Conservation (phyloP, 2,113 vertebrate species). For the Plectropomus leopardus region DNA sequence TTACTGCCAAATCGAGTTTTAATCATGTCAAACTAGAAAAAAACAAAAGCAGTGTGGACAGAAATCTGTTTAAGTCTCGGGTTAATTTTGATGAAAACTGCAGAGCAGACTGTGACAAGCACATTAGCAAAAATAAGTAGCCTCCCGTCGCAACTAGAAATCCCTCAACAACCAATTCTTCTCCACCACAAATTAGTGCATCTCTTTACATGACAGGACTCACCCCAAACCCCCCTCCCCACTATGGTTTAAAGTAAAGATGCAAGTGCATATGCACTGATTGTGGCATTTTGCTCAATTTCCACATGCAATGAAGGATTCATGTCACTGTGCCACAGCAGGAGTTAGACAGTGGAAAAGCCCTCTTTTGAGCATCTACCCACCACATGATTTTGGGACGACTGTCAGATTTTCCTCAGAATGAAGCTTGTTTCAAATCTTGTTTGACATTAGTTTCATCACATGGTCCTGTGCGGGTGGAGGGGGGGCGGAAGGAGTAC, state of each 20-base stretch:
- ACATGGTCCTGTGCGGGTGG: constrained; percentile 54
- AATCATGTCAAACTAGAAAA: neutral
- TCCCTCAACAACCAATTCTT: neutral
- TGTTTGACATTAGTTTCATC: constrained; percentile 45
- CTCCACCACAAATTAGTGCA: constrained; percentile 20
- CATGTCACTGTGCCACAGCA: constrained; percentile 6
- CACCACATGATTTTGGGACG: constrained; percentile 14
- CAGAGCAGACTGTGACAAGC: constrained; percentile 39
- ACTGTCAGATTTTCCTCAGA: constrained; percentile 13
- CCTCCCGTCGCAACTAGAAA: constrained; percentile 6
- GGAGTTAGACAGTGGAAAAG: constrained; percentile 16
- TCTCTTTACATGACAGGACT: constrained; percentile 15
- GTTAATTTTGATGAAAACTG: constrained; percentile 25
- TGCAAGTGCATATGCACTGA: constrained; percentile 45
- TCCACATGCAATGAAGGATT: constrained; percentile 29
- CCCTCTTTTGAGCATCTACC: neutral
- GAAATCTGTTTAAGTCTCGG: neutral
- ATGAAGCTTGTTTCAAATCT: neutral
- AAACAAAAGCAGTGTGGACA: neutral
- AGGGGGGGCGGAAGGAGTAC: constrained; percentile 80
- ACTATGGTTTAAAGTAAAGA: constrained; percentile 21
- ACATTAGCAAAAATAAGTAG: constrained; percentile 28
- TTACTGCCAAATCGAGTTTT: neutral
- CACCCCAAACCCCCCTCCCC: constrained; percentile 45
- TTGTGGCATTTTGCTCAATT: constrained; percentile 17